Evolutionary conservation across 2,888 invertebrate genomes (phyloP).

Genomic region (Rhopalosiphum nymphaeae): DNA sequence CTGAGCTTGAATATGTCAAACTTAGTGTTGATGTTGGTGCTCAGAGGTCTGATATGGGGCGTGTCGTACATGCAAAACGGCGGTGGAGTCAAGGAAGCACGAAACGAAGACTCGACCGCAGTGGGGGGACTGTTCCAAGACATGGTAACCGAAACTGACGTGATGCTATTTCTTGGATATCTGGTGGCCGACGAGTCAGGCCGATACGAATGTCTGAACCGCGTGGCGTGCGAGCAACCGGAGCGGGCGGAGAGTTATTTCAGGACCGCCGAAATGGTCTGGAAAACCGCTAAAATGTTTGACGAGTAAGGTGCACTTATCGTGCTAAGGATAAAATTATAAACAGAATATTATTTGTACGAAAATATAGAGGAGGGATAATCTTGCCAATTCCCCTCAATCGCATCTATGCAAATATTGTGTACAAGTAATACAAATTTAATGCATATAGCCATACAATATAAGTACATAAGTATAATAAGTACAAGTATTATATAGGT

Average conservation of each 20-base stretch:
- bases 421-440: neutral
- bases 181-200: constrained; percentile 59
- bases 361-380: no score
- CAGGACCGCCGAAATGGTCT: constrained; percentile 50
- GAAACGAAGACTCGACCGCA: constrained; percentile 13
- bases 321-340: neutral
- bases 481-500: no score
- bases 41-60: constrained; percentile 51
- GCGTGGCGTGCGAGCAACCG: constrained; percentile 61
- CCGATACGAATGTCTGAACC: constrained; percentile 50
- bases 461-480: no score
- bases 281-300: constrained; percentile 53
- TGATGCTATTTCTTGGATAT: constrained; percentile 53
- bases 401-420: neutral
- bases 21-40: constrained; percentile 42
- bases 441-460: neutral
- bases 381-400: neutral
- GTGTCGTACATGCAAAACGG: constrained; percentile 46
- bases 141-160: constrained; percentile 41
- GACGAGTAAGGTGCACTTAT: constrained; percentile 14
- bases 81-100: neutral
- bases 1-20: constrained; percentile 51
- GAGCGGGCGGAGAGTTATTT: constrained; percentile 38
- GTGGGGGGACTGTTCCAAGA: neutral
- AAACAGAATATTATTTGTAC: no score